A percentile compares a stretch with the other conserved stretches of the same genome.
These are phyloP conservation scores for Rotaria magnacalcarata DNA, from an alignment of 2,888 invertebrate genomes.

Conservation along the genomic window DNA sequence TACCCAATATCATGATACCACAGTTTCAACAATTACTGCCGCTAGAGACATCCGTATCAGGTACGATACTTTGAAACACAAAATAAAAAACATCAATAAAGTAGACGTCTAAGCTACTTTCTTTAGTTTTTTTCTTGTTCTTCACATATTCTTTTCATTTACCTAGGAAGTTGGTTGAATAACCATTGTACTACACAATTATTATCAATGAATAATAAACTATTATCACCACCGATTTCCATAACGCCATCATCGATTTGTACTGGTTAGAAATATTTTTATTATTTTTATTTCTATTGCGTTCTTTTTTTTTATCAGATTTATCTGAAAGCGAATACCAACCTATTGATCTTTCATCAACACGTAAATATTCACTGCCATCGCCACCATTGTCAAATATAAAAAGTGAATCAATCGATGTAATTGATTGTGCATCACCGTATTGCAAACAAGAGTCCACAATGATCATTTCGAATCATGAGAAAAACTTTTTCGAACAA, in stretches of 20 bases:
- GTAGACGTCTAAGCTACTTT: no score
- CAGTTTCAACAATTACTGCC: not conserved
- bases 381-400: not conserved
- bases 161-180: not conserved
- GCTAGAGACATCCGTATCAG: not conserved
- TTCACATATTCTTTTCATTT: not conserved
- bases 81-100: no score
- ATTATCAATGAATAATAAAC: not conserved
- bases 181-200: not conserved
- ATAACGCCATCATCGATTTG: not conserved
- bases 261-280: not conserved
- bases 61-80: not conserved
- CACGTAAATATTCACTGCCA: not conserved
- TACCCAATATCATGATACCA: not conserved
- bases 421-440: not conserved
- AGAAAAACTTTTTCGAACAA: not conserved
- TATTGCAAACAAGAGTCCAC: not conserved
- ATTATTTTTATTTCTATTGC: not conserved
- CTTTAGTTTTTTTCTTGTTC: not conserved
- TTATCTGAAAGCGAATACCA: not conserved
- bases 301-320: not conserved
- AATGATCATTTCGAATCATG: not conserved
- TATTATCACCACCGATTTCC: not conserved
- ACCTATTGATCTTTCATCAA: not conserved
- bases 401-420: not conserved